These are phyloP conservation scores for Crematogaster levior DNA, from an alignment of 2,888 invertebrate species.

Conservation along the genomic window DNA sequence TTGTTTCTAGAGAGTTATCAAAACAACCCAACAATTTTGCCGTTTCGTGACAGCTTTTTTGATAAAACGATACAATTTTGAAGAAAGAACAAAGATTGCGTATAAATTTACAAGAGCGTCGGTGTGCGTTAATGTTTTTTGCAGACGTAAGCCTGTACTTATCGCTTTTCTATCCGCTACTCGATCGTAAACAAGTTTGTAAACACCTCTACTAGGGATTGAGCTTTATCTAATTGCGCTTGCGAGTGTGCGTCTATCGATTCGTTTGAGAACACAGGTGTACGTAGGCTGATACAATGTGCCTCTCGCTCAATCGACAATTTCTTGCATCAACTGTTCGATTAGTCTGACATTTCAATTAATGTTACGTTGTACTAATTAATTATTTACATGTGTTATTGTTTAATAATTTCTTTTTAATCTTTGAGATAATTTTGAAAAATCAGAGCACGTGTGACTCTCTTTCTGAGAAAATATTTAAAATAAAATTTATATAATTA, in stretches of 20 bases:
- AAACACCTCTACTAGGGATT: slow-evolving; percentile 34
- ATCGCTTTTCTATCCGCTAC: slow-evolving; percentile 37
- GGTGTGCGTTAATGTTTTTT: not conserved
- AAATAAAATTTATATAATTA: not conserved
- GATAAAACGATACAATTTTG: slow-evolving; percentile 8
- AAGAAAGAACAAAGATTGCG: slow-evolving; percentile 1
- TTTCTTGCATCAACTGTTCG: slow-evolving; percentile 37
- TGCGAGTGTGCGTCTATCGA: slow-evolving; percentile 32
- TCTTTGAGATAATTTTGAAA: not conserved
- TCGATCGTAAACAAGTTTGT: slow-evolving; percentile 43
- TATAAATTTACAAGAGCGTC: not conserved
- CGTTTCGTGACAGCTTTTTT: not conserved
- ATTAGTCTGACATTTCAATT: slow-evolving; percentile 10
- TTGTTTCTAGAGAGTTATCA: not conserved
- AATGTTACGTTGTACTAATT: not conserved
- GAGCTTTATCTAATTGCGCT: slow-evolving; percentile 45
- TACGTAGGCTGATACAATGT: slow-evolving; percentile 18
- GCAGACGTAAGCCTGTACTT: not conserved
- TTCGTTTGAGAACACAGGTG: slow-evolving; percentile 42
- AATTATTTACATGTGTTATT: not conserved
- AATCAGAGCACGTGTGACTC: not conserved
- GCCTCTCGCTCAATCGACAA: slow-evolving; percentile 23
- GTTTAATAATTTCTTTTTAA: not conserved
- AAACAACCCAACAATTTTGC: not conserved
- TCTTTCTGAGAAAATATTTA: not conserved